phyloP scores from a whole-genome alignment of 2,888 invertebrate genomes.

The Yponomeuta sedellus region DNA sequence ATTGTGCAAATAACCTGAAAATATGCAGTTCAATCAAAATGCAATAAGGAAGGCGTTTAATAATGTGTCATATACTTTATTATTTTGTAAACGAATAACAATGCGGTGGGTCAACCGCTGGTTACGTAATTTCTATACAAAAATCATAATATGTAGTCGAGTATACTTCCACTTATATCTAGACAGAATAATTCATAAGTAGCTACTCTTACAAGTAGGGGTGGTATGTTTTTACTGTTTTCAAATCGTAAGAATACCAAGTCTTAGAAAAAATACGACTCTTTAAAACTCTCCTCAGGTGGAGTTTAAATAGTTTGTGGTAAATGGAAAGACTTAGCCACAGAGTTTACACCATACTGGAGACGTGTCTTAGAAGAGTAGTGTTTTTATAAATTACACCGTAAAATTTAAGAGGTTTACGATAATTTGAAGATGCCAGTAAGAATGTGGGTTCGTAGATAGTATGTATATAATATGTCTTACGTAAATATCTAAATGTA shows the following conservation, averaged over 20 bases:
- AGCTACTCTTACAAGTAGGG: conserved; percentile 21
- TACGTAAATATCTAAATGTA: conserved; percentile 3
- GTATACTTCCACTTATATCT: conserved; percentile 15
- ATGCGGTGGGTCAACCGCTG: conserved; percentile 28
- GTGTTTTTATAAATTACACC: too few relatives aligned
- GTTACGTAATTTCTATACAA: conserved; percentile 36
- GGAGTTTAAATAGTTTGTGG: too few relatives aligned
- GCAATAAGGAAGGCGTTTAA: conserved; percentile 16
- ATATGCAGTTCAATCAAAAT: too few relatives aligned
- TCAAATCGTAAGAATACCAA: neutral
- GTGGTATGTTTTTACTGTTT: conserved; percentile 23
- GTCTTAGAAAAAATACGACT: too few relatives aligned
- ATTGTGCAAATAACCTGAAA: too few relatives aligned
- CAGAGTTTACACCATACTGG: too few relatives aligned
- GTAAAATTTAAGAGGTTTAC: neutral
- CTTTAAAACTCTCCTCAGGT: too few relatives aligned
- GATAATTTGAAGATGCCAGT: neutral
- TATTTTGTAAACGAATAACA: conserved; percentile 56
- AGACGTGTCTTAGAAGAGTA: too few relatives aligned
- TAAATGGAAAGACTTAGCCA: too few relatives aligned
- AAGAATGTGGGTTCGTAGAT: neutral
- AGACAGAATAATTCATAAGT: conserved; percentile 1
- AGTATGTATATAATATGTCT: neutral
- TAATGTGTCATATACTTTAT: conserved; percentile 55
- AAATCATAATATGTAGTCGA: conserved; percentile 14